A percentile compares a stretch with the other conserved stretches of the same genome.
phyloP scores from a whole-genome alignment of 2,797 vertebrate genomes.

The Fratercula arctica region DNA sequence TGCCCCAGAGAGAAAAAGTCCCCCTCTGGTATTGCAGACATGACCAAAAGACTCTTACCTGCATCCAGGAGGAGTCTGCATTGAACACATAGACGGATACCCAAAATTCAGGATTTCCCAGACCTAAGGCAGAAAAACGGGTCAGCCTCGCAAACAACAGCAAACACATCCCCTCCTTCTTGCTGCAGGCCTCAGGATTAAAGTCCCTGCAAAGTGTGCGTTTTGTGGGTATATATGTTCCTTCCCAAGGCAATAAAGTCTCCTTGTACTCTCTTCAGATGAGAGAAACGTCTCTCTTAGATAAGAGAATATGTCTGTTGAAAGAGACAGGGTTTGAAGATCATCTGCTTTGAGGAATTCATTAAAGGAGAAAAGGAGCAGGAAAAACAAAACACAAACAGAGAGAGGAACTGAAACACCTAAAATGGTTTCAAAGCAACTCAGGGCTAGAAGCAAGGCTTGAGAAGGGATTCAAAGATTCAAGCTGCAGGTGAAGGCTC shows the following conservation, averaged over 20 bases:
- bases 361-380: not conserved
- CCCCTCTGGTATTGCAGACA: not conserved
- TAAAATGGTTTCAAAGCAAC: not conserved
- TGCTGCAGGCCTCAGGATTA: not conserved
- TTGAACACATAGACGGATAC: not conserved
- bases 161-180: not conserved
- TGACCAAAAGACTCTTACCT: not conserved
- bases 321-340: not conserved
- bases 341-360: slow-evolving; percentile 11
- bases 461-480: not conserved
- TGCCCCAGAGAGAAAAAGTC: not conserved
- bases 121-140: not conserved
- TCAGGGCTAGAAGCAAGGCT: not conserved
- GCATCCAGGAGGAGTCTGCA: not conserved
- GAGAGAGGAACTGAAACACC: not conserved
- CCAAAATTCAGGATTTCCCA: not conserved
- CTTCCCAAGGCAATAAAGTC: not conserved
- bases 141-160: not conserved
- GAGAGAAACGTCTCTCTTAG: not conserved
- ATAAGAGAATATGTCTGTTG: not conserved
- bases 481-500: not conserved
- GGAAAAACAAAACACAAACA: not conserved
- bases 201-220: not conserved
- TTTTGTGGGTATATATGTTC: not conserved
- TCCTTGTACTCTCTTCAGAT: not conserved